These are phyloP conservation scores for Orientallactaga bullata DNA, from an alignment of 2,113 vertebrate genomes.

Conservation along the genomic window DNA sequence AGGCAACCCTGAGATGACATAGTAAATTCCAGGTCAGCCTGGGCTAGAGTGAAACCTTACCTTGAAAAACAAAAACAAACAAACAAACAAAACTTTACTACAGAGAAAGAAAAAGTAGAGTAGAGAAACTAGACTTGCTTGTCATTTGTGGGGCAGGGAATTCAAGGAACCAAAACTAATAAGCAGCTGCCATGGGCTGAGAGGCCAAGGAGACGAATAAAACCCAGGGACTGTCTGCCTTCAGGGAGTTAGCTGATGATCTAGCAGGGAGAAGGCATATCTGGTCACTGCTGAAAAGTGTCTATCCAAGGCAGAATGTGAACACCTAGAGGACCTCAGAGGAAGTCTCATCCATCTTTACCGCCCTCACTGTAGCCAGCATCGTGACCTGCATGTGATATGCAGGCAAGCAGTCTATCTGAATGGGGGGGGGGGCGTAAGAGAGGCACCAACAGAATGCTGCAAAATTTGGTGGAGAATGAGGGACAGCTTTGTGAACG, in stretches of 20 bases:
- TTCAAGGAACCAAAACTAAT: slow-evolving; percentile 36
- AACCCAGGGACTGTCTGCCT: background rate
- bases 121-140: slow-evolving; percentile 53
- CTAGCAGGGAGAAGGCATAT: background rate
- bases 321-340: background rate
- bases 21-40: no score
- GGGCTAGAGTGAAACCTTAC: no score
- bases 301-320: background rate
- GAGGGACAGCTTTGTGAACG: slow-evolving; percentile 72
- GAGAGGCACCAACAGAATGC: slow-evolving; percentile 38
- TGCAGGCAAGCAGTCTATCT: background rate
- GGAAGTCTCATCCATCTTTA: background rate
- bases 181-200: background rate
- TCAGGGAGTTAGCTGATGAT: slow-evolving; percentile 11
- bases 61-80: no score
- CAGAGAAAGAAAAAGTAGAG: slow-evolving; percentile 45
- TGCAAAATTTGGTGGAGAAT: slow-evolving; percentile 30
- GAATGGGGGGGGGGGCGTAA: slow-evolving; percentile 1
- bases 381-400: slow-evolving; percentile 11
- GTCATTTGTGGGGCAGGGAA: slow-evolving; percentile 31
- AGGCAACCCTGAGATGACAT: no score
- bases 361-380: background rate
- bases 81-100: no score
- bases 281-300: background rate
- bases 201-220: background rate